Evolutionary conservation across 2,113 vertebrate genomes (phyloP).

Genomic region (Grallaria varia): DNA sequence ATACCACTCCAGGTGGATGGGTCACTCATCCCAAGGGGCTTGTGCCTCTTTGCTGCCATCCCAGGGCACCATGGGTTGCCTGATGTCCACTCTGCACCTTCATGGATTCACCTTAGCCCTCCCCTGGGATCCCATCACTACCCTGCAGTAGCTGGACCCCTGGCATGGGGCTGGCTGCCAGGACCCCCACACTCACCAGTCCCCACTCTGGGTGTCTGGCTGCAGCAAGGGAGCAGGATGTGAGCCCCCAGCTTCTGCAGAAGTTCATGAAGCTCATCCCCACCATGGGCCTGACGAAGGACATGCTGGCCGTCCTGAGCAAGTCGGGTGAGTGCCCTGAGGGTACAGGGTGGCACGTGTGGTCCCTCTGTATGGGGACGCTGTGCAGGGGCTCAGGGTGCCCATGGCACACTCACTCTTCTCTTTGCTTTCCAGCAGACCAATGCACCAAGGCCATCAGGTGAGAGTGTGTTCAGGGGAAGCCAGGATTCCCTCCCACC

Average conservation of each 20-base stretch:
- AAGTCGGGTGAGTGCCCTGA: background rate
- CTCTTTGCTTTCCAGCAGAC: background rate
- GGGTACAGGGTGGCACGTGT: accelerated
- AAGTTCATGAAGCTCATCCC: background rate
- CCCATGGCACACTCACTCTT: background rate
- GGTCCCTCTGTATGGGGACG: accelerated
- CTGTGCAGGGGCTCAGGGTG: accelerated
- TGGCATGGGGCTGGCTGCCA: accelerated
- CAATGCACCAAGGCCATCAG: background rate
- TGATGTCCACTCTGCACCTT: background rate
- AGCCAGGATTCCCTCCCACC: background rate
- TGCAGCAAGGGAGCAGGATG: background rate
- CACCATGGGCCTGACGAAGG: background rate
- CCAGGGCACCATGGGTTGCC: background rate
- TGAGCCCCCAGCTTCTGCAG: background rate
- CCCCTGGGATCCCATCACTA: background rate
- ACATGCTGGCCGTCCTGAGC: background rate
- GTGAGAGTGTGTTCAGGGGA: background rate
- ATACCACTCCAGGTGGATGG: accelerated
- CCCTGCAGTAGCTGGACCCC: accelerated
- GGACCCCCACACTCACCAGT: background rate
- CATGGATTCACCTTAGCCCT: background rate
- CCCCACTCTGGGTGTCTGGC: background rate
- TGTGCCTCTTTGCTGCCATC: background rate
- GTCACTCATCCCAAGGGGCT: background rate